Conservation (phyloP, 2,888 invertebrate genomes). For the Dryomyza anilis region DNA sequence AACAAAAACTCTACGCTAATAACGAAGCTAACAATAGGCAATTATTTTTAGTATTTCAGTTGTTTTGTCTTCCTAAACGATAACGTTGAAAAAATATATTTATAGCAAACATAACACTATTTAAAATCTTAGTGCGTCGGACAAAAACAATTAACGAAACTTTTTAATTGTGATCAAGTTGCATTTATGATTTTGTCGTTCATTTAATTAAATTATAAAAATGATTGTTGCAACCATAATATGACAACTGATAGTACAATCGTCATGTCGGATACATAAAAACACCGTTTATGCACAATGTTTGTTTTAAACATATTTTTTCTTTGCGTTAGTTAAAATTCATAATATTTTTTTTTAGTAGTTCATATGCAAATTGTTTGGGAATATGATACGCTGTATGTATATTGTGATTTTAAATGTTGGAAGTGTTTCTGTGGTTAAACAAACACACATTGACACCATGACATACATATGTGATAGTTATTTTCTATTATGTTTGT, state of each 20-base stretch:
- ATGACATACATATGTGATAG: constrained; percentile 2
- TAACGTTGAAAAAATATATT: constrained; percentile 9
- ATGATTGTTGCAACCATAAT: too few relatives aligned
- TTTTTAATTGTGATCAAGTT: too few relatives aligned
- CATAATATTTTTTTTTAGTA: too few relatives aligned
- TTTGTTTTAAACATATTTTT: not conserved
- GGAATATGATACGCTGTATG: constrained; percentile 16
- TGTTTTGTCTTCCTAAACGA: constrained; percentile 16
- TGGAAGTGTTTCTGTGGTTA: constrained; percentile 16
- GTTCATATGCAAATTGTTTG: constrained; percentile 5
- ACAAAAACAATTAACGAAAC: too few relatives aligned
- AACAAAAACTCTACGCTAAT: too few relatives aligned
- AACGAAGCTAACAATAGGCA: too few relatives aligned
- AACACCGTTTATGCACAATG: not conserved
- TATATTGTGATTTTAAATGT: constrained; percentile 17
- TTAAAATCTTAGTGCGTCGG: too few relatives aligned
- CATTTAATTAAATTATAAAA: too few relatives aligned
- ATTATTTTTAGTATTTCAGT: constrained; percentile 14
- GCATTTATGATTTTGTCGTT: too few relatives aligned
- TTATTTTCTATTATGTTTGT: constrained; percentile 22
- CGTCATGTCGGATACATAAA: too few relatives aligned
- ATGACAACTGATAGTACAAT: too few relatives aligned
- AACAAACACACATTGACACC: not conserved
- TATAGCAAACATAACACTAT: too few relatives aligned
- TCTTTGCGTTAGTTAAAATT: not conserved